phyloP scores from a whole-genome alignment of 2,888 invertebrate genomes.

The Heliconius sara region DNA sequence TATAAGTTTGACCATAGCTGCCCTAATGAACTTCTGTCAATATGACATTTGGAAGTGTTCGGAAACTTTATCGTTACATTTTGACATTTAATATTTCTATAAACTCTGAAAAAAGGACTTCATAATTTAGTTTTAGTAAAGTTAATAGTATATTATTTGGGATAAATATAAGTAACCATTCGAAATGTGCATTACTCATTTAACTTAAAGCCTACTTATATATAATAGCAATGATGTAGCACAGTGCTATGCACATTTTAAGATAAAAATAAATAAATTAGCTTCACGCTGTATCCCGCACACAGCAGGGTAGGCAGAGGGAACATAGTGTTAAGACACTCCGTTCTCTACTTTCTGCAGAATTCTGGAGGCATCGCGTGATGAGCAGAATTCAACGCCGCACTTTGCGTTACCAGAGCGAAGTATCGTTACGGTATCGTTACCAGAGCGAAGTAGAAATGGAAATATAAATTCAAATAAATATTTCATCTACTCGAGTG shows the following conservation, averaged over 20 bases:
- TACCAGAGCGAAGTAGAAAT: no score
- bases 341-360: no score
- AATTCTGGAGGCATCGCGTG: no score
- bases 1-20: background rate
- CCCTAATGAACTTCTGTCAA: background rate
- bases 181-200: background rate
- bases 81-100: background rate
- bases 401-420: no score
- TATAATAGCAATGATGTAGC: background rate
- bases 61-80: background rate
- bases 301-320: no score
- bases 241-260: background rate
- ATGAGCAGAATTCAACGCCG: no score
- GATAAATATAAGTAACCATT: background rate
- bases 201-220: background rate
- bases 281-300: no score
- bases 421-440: no score
- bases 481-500: no score
- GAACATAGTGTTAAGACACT: no score
- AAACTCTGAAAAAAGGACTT: background rate
- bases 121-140: background rate
- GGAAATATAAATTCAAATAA: no score
- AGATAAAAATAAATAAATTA: no score
- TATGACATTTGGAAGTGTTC: constrained; percentile 11
- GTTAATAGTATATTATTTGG: background rate